A percentile compares a stretch with the other conserved stretches of the same genome.
Conservation (phyloP, 2,888 invertebrate species). For the Drosophila algonquin region DNA sequence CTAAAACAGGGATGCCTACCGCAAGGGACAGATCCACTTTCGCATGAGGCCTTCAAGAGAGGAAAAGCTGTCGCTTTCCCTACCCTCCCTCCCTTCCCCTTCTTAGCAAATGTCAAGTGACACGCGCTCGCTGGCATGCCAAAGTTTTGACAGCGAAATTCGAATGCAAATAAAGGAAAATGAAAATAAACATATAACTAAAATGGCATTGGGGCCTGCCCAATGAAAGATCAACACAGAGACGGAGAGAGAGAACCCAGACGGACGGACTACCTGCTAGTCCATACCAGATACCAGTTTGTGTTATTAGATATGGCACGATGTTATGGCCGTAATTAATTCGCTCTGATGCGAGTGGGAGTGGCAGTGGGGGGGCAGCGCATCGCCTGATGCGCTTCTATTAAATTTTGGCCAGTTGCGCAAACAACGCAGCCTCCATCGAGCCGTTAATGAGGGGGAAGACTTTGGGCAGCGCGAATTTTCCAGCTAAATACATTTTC, state of each 20-base stretch:
- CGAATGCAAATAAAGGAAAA: slow-evolving; percentile 45
- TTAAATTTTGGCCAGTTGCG: background rate
- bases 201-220: slow-evolving; percentile 44
- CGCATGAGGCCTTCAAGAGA: background rate
- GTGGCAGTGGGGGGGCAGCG: slow-evolving; percentile 1
- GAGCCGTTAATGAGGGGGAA: background rate
- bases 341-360: background rate
- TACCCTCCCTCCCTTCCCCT: background rate
- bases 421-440: background rate
- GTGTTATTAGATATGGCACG: background rate
- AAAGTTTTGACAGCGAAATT: slow-evolving; percentile 63
- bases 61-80: too few species aligned
- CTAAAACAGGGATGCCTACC: background rate
- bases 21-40: slow-evolving; percentile 22
- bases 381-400: too few species aligned
- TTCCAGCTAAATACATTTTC: background rate
- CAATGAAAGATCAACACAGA: slow-evolving; percentile 43
- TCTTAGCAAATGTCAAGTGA: slow-evolving; percentile 46
- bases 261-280: background rate
- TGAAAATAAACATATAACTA: slow-evolving; percentile 28
- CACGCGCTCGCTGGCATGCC: slow-evolving; percentile 16
- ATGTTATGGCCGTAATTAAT: slow-evolving; percentile 10
- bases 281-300: slow-evolving; percentile 10
- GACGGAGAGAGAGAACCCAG: background rate
- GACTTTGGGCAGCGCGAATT: background rate